Evolutionary conservation across 2,888 invertebrate species (phyloP).

Genomic region (Drosophila dives): DNA sequence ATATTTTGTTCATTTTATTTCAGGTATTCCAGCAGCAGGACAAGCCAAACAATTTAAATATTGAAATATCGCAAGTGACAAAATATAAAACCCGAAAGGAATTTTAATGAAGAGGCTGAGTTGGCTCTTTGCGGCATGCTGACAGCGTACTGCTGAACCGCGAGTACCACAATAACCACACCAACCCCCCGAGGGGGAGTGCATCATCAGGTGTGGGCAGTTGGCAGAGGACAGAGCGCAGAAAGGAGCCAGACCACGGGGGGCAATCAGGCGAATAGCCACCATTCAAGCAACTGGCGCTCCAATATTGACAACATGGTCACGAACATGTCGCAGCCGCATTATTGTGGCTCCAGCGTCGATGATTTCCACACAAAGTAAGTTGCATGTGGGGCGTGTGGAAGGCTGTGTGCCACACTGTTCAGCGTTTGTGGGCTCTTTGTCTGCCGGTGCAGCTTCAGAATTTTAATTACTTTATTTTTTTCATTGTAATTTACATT

Average conservation of each 20-base stretch:
- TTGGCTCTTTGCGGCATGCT: slow-evolving; percentile 36
- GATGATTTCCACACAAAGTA: slow-evolving; percentile 85
- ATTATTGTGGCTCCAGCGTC: slow-evolving; percentile 83
- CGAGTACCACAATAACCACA: slow-evolving; percentile 20
- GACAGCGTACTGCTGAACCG: slow-evolving; percentile 54
- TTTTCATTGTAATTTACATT: slow-evolving; percentile 67
- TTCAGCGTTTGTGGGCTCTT: neutral
- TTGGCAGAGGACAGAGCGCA: slow-evolving; percentile 9
- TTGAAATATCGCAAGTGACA: slow-evolving; percentile 29
- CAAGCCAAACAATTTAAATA: slow-evolving; percentile 45
- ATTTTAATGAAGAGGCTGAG: slow-evolving; percentile 68
- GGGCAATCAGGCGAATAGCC: slow-evolving; percentile 24
- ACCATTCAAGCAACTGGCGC: slow-evolving; percentile 16
- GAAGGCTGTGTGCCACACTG: neutral
- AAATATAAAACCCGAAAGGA: slow-evolving; percentile 3
- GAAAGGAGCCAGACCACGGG: slow-evolving; percentile 13
- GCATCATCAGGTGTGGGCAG: slow-evolving; percentile 1
- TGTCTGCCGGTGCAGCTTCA: slow-evolving; percentile 31
- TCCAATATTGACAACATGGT: slow-evolving; percentile 73
- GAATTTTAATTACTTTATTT: slow-evolving; percentile 68
- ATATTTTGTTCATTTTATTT: slow-evolving; percentile 46
- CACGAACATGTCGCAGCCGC: slow-evolving; percentile 82
- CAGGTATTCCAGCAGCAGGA: slow-evolving; percentile 17
- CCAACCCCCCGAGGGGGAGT: neutral
- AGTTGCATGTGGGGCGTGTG: slow-evolving; percentile 52